These are phyloP conservation scores for Dinocampus coccinellae DNA, from an alignment of 2,888 invertebrate species.

Conservation along the genomic window DNA sequence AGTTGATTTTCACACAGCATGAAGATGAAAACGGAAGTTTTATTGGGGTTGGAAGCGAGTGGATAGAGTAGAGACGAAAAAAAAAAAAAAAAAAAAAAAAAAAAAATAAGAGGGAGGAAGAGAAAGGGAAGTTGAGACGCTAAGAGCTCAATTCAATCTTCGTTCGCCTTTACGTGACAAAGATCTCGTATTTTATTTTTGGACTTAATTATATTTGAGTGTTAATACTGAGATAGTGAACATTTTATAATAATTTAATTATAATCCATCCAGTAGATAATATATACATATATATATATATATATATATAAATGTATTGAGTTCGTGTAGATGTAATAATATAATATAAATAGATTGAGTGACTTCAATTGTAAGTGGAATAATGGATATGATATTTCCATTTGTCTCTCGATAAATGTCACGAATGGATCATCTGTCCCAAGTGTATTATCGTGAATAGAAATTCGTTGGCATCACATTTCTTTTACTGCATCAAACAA, in stretches of 20 bases:
- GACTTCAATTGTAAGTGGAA: background rate
- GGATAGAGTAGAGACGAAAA: background rate
- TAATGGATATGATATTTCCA: constrained; percentile 23
- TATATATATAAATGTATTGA: background rate
- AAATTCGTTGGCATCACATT: constrained; percentile 24
- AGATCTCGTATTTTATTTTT: constrained; percentile 4
- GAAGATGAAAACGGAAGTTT: constrained; percentile 24
- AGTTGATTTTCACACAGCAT: constrained; percentile 17
- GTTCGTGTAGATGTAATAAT: background rate
- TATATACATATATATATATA: background rate
- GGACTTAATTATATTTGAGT: background rate
- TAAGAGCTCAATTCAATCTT: constrained; percentile 27
- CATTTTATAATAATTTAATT: background rate
- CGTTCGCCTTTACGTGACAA: background rate
- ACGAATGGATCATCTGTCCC: constrained; percentile 21
- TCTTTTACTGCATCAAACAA: constrained; percentile 22
- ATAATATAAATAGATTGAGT: background rate
- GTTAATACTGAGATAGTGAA: background rate
- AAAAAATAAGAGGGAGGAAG: background rate
- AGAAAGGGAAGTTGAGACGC: constrained; percentile 39
- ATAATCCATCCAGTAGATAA: background rate
- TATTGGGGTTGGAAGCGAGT: background rate
- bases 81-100: background rate
- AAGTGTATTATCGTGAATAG: constrained; percentile 18
- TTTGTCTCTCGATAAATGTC: constrained; percentile 22